Evolutionary conservation across 2,888 invertebrate genomes (phyloP).

Genomic region (Penaeus monodon): DNA sequence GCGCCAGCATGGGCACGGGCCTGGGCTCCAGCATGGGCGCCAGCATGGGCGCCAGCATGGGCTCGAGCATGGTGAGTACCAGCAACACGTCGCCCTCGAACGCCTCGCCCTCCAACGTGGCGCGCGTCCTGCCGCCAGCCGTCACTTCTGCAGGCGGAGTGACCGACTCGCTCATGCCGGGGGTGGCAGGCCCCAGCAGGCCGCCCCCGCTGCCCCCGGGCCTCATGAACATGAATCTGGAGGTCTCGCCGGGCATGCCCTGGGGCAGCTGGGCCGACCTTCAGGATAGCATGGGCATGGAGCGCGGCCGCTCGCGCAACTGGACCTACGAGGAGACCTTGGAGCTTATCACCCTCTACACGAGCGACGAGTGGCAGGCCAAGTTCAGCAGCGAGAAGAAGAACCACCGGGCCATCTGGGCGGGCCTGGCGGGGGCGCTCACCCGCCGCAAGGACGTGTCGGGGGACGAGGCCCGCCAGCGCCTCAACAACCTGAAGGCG

Average conservation of each 20-base stretch:
- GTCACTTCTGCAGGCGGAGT: conserved; percentile 15
- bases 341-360: conserved; percentile 64
- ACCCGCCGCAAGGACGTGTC: conserved; percentile 61
- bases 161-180: conserved; percentile 3
- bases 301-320: conserved; percentile 62
- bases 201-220: conserved; percentile 39
- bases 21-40: conserved; percentile 18
- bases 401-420: conserved; percentile 65
- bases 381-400: conserved; percentile 65
- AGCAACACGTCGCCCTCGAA: conserved; percentile 17
- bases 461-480: conserved; percentile 64
- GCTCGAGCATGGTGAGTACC: background rate
- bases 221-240: conserved; percentile 40
- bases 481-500: conserved; percentile 65
- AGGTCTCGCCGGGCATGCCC: conserved; percentile 14
- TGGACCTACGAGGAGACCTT: conserved; percentile 65
- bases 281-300: conserved; percentile 48
- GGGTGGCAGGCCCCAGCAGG: conserved; percentile 33
- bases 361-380: conserved; percentile 64
- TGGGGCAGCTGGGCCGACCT: conserved; percentile 62
- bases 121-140: conserved; percentile 25
- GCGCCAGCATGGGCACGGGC: conserved; percentile 7
- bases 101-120: conserved; percentile 9
- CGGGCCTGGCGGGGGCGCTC: conserved; percentile 58
- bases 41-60: conserved; percentile 30